Evolutionary conservation across 2,797 vertebrate species (phyloP).

Genomic region (Amblyraja radiata): DNA sequence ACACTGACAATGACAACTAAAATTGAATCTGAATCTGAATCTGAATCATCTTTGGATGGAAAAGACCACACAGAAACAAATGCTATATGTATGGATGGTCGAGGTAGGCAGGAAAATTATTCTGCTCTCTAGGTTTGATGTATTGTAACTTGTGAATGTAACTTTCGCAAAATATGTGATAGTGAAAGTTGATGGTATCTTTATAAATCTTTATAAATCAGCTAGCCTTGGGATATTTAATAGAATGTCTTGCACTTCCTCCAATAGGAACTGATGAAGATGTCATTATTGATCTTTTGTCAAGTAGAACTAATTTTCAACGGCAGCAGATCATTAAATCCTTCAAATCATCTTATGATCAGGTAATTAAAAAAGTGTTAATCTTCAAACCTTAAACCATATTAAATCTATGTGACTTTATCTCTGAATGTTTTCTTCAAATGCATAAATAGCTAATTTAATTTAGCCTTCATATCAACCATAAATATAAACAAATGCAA

Average conservation of each 20-base stretch:
- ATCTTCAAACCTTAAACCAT: neutral
- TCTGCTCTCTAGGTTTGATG: too few relatives aligned
- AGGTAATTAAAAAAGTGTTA: constrained; percentile 52
- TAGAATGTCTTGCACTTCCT: neutral
- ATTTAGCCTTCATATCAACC: neutral
- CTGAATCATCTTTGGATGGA: too few relatives aligned
- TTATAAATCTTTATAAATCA: constrained; percentile 4
- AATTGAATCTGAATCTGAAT: too few relatives aligned
- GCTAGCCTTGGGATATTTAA: neutral
- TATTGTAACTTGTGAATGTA: too few relatives aligned
- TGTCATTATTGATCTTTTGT: constrained; percentile 66
- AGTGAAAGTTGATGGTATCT: neutral
- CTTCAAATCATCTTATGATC: constrained; percentile 67
- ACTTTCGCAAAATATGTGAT: too few relatives aligned
- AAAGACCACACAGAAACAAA: too few relatives aligned
- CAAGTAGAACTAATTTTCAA: constrained; percentile 56
- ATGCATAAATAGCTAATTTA: neutral
- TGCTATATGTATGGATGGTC: too few relatives aligned
- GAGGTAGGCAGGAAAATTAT: too few relatives aligned
- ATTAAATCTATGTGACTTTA: neutral
- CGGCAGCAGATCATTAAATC: constrained; percentile 64
- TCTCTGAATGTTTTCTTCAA: neutral
- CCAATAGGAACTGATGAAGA: constrained; percentile 64
- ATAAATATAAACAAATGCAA: neutral
- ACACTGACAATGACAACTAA: too few relatives aligned